These are phyloP conservation scores for Lordiphosa mommai DNA, from an alignment of 1,140 invertebrate species.

Conservation along the genomic window DNA sequence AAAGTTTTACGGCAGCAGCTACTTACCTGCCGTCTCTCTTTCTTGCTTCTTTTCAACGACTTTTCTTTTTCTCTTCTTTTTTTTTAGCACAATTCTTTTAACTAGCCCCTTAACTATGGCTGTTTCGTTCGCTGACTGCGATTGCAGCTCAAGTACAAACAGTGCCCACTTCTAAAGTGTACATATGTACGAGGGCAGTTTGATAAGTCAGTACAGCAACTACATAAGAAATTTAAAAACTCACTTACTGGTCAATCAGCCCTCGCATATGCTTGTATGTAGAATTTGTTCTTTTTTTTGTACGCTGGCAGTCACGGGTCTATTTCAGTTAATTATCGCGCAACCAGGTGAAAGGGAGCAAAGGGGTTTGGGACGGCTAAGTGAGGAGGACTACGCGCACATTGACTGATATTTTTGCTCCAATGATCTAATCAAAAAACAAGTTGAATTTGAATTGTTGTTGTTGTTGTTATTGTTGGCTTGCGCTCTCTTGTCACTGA, in stretches of 20 bases:
- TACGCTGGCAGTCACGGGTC: slow-evolving; percentile 61
- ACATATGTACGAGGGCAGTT: neutral
- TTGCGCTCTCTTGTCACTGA: slow-evolving; percentile 43
- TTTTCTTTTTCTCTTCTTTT: neutral
- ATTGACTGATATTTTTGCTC: slow-evolving; percentile 68
- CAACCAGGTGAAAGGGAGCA: slow-evolving; percentile 38
- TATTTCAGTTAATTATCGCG: slow-evolving; percentile 75
- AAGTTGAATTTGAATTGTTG: slow-evolving; percentile 73
- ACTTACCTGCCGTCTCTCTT: neutral
- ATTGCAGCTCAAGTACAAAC: slow-evolving; percentile 7
- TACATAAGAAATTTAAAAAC: too few species aligned
- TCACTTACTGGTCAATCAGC: neutral
- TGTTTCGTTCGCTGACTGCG: slow-evolving; percentile 2
- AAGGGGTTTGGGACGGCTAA: slow-evolving; percentile 37
- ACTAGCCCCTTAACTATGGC: slow-evolving; percentile 4
- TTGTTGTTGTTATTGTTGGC: slow-evolving; percentile 29
- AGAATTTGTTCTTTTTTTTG: neutral
- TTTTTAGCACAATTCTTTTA: neutral
- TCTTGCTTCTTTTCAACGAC: neutral
- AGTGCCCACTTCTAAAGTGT: neutral
- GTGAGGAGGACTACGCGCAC: slow-evolving; percentile 9
- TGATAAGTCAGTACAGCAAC: too few species aligned
- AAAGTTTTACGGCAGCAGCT: neutral
- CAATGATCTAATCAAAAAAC: slow-evolving; percentile 72
- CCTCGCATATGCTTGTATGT: neutral